phyloP scores from a whole-genome alignment of 2,113 vertebrate genomes.

The Phainopepla nitens region DNA sequence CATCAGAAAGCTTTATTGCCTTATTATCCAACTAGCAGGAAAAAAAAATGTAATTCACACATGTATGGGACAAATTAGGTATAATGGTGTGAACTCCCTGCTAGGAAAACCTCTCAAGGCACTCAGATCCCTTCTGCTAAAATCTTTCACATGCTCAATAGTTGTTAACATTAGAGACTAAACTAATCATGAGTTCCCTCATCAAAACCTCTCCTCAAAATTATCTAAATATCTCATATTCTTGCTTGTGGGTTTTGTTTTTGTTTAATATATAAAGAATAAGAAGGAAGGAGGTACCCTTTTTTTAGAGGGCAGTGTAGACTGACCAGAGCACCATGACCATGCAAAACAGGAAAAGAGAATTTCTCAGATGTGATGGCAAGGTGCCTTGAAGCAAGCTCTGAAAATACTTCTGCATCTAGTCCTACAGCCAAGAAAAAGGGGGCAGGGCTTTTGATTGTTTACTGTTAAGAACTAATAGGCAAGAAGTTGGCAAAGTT shows the following conservation, averaged over 20 bases:
- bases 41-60: neutral
- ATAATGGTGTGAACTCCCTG: neutral
- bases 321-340: accelerated
- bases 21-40: neutral
- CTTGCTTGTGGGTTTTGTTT: neutral
- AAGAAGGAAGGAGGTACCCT: neutral
- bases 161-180: neutral
- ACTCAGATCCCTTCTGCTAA: neutral
- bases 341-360: neutral
- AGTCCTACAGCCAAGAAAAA: neutral
- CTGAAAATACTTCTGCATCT: neutral
- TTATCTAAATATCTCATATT: neutral
- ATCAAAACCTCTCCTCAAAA: neutral
- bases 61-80: neutral
- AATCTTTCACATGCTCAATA: neutral
- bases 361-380: neutral
- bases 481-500: neutral
- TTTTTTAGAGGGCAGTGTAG: accelerated
- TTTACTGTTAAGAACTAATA: neutral
- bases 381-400: neutral
- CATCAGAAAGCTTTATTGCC: neutral
- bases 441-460: neutral
- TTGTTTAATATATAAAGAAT: neutral
- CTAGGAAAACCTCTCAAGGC: neutral
- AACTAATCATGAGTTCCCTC: neutral